Evolutionary conservation across 2,888 invertebrate species (phyloP), one percentile per base, ranked within the genome.

Genomic region (Chloroclysta siterata): DNA sequence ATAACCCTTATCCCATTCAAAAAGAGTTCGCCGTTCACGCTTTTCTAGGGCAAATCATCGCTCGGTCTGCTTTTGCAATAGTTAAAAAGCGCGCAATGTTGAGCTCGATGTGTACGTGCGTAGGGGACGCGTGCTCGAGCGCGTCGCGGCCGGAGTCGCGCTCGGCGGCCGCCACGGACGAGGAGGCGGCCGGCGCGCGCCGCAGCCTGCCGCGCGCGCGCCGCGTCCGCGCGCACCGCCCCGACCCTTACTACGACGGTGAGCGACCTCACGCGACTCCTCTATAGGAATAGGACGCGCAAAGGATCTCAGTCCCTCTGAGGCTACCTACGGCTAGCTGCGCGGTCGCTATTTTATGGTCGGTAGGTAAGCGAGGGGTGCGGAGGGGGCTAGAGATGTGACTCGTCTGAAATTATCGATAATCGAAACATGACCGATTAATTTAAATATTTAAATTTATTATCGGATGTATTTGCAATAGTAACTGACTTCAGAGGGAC

Each of bases 101-200:
- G 55, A 54, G 29, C 33, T 47, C 15, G n/a, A 8, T 14, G 6
- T 36, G 28, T 51, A 39, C 53, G 22, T 50, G 53, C 36, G 50
- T 76, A 85, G 89, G 84, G 53, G 90, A 88, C 55, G 68, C 76
- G 64, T 82, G 80, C 73, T 88, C 88, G 68, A 80, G 84, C 15
- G 82, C 86, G 69, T 83, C 88, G 22, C 86, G 89, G 28, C 77
- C 89, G 44, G 88, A 85, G 39, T 89, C 90, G 41, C 87, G 90
- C 72, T 90, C 88, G 70, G 82, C 86, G 63, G 74, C 80, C 44
- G 84, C 78, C 68, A 85, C 87, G 10, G 90, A 89, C 77, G 90
- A 89, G 66, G 89, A 88, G 68, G 72, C 71, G 59, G n/a, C n/a
- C n/a, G 81, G 63, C 59, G 68, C 72, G 68, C 78, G 75, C 57